phyloP scores from a whole-genome alignment of 1,140 invertebrate species.

The Ips typographus region DNA sequence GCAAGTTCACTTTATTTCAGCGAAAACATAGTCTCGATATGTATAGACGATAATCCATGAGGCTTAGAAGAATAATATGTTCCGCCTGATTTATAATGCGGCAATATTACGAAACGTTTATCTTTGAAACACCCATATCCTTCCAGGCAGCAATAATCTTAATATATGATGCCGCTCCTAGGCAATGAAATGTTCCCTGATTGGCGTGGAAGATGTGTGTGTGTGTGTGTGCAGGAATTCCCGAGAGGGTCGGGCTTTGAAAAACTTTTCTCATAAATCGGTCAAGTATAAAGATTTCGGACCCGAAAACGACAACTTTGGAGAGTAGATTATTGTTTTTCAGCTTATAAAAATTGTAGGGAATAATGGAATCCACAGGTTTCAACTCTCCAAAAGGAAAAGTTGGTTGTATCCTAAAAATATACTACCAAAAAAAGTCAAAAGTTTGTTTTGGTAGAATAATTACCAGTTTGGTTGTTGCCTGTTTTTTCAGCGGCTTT shows the following conservation, averaged over 20 bases:
- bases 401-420: no score
- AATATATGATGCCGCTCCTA: slow-evolving; percentile 12
- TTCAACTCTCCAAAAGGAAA: background rate
- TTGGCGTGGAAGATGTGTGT: slow-evolving; percentile 10
- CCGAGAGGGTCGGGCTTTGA: slow-evolving; percentile 10
- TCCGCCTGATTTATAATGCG: background rate
- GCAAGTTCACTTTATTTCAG: no score
- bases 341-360: slow-evolving; percentile 26
- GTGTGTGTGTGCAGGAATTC: slow-evolving; percentile 12
- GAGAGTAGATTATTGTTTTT: slow-evolving; percentile 28
- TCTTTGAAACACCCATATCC: slow-evolving; percentile 1
- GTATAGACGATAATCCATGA: no score
- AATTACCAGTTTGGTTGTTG: no score
- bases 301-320: slow-evolving; percentile 21
- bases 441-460: no score
- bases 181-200: slow-evolving; percentile 16
- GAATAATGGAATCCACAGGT: slow-evolving; percentile 29
- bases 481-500: background rate
- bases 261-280: slow-evolving; percentile 25
- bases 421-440: no score
- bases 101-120: background rate
- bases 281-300: slow-evolving; percentile 19
- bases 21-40: no score
- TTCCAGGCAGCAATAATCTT: slow-evolving; percentile 6
- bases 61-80: no score